phyloP scores from a whole-genome alignment of 2,113 vertebrate genomes.

The Podocnemis expansa region DNA sequence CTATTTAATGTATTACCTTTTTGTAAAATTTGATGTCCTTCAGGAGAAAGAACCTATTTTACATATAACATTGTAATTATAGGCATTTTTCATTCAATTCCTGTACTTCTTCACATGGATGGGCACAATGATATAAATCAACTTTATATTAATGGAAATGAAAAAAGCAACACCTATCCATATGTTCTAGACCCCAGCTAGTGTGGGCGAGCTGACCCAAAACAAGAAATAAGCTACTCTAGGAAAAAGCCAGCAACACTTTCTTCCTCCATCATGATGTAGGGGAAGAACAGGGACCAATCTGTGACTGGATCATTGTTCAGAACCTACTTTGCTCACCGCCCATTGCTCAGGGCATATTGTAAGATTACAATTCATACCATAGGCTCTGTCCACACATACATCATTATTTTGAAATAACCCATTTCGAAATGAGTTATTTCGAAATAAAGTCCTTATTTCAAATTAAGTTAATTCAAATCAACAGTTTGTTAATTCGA shows the following conservation, averaged over 20 bases:
- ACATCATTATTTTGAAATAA: no score
- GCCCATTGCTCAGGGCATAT: not conserved
- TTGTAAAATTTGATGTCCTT: not conserved
- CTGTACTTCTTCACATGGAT: not conserved
- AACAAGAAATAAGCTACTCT: not conserved
- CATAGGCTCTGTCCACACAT: no score
- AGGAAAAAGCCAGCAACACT: not conserved
- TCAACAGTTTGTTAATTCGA: no score
- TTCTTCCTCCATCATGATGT: no score
- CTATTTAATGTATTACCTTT: not conserved
- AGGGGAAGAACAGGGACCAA: not conserved
- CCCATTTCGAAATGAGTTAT: no score
- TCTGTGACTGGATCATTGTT: not conserved
- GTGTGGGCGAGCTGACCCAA: not conserved
- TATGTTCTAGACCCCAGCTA: not conserved
- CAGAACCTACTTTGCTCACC: not conserved
- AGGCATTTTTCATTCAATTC: not conserved
- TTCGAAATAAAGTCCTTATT: no score
- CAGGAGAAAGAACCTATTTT: not conserved
- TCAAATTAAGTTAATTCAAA: no score
- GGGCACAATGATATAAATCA: not conserved
- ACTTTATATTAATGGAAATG: not conserved
- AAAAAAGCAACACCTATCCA: not conserved
- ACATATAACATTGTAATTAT: not conserved
- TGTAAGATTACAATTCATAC: not conserved